A percentile compares a stretch with the other conserved stretches of the same genome.
These are phyloP conservation scores for Drosophila yooni DNA, from an alignment of 2,888 invertebrate species.

Conservation along the genomic window DNA sequence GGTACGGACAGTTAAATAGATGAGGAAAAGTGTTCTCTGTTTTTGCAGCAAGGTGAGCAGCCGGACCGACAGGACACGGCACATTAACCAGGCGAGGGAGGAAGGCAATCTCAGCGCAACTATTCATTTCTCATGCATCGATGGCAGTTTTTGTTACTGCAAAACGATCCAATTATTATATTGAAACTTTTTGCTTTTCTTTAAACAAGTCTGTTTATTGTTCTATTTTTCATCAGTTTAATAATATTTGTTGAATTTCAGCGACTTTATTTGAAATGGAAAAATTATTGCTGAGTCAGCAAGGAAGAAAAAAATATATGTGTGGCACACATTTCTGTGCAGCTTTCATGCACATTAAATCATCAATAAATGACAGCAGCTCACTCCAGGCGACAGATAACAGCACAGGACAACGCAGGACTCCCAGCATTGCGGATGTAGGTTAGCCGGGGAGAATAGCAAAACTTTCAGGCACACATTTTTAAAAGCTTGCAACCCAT, in stretches of 20 bases:
- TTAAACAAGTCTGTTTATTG: neutral
- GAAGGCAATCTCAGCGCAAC: conserved; percentile 17
- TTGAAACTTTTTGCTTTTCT: neutral
- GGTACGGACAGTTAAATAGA: neutral
- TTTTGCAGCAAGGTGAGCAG: conserved; percentile 41
- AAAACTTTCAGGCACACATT: conserved; percentile 47
- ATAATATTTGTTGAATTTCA: neutral
- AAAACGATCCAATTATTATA: conserved; percentile 16
- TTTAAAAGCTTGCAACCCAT: conserved; percentile 46
- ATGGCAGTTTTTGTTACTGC: conserved; percentile 35
- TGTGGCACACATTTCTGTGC: conserved; percentile 5
- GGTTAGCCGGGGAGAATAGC: conserved; percentile 47
- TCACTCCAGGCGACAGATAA: conserved; percentile 4
- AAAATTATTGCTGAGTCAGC: neutral
- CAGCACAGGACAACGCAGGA: conserved; percentile 9
- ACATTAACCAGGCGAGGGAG: neutral
- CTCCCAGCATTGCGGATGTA: conserved; percentile 22
- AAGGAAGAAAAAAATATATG: conserved; percentile 1
- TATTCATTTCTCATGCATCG: conserved; percentile 53
- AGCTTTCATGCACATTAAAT: conserved; percentile 34
- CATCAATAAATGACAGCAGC: conserved; percentile 49
- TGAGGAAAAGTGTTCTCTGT: conserved; percentile 39
- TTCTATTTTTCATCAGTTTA: neutral
- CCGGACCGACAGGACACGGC: conserved; percentile 19
- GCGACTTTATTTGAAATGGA: neutral